phyloP scores from a whole-genome alignment of 2,113 vertebrate species.

The Menidia beryllina region DNA sequence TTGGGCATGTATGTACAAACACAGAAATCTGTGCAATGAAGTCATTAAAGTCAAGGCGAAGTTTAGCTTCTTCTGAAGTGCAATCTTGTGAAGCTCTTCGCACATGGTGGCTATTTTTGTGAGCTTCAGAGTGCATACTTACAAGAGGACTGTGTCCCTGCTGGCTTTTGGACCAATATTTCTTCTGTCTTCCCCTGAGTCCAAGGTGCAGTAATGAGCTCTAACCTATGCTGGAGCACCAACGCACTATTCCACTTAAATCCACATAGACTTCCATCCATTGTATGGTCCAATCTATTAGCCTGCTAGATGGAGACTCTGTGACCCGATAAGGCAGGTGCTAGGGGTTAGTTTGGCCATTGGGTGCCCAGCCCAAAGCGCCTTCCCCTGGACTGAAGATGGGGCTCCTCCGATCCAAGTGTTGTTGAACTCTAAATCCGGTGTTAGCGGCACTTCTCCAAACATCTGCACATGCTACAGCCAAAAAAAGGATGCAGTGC shows the following conservation, averaged over 20 bases:
- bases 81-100: slow-evolving; percentile 10
- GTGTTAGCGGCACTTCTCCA: slow-evolving; percentile 62
- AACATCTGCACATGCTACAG: slow-evolving; percentile 73
- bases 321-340: slow-evolving; percentile 50
- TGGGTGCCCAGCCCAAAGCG: slow-evolving; percentile 54
- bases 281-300: slow-evolving; percentile 60
- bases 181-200: slow-evolving; percentile 68
- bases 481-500: slow-evolving; percentile 18
- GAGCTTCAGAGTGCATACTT: slow-evolving; percentile 61
- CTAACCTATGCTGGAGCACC: slow-evolving; percentile 68
- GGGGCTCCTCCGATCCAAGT: slow-evolving; percentile 58
- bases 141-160: slow-evolving; percentile 76
- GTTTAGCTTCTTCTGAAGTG: slow-evolving; percentile 5
- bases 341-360: slow-evolving; percentile 50
- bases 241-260: slow-evolving; percentile 71
- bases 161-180: slow-evolving; percentile 53
- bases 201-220: slow-evolving; percentile 66
- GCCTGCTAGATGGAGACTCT: slow-evolving; percentile 51
- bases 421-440: slow-evolving; percentile 58
- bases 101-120: neutral
- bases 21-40: slow-evolving; percentile 13
- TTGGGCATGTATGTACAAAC: neutral
- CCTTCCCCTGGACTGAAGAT: slow-evolving; percentile 57
- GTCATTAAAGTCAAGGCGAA: slow-evolving; percentile 20
- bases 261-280: slow-evolving; percentile 73